phyloP scores from a whole-genome alignment of 2,797 vertebrate species.

The Sebastes cheni region DNA sequence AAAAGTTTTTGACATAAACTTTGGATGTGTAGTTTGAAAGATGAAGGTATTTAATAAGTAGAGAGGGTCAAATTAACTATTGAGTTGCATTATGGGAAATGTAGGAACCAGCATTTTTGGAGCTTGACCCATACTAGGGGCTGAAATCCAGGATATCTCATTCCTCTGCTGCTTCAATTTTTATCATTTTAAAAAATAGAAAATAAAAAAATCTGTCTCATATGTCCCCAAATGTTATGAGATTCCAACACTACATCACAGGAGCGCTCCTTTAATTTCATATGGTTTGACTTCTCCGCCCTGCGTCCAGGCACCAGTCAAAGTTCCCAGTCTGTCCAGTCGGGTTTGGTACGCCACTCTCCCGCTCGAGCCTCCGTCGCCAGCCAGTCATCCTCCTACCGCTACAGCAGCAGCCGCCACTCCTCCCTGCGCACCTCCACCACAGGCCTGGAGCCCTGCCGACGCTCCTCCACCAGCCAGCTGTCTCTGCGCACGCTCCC shows the following conservation, averaged over 20 bases:
- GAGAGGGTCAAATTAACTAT: neutral
- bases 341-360: constrained; percentile 92
- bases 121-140: neutral
- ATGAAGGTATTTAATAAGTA: neutral
- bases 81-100: neutral
- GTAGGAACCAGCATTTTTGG: neutral
- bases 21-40: neutral
- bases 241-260: neutral
- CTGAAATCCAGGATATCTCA: neutral
- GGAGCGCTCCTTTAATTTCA: neutral
- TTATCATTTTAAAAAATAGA: neutral
- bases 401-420: constrained; percentile 95
- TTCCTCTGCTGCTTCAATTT: neutral
- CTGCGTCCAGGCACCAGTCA: constrained; percentile 90
- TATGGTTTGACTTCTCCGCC: neutral
- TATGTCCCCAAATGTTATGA: neutral
- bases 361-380: constrained; percentile 93
- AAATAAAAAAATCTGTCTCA: neutral
- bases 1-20: neutral
- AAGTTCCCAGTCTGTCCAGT: constrained; percentile 95
- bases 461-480: constrained; percentile 97
- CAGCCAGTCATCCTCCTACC: constrained; percentile 96
- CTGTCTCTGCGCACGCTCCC: constrained; percentile 94
- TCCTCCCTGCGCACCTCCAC: constrained; percentile 94
- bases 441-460: constrained; percentile 93